Conservation (phyloP, 2,888 invertebrate species). For the Sesia bembeciformis region DNA sequence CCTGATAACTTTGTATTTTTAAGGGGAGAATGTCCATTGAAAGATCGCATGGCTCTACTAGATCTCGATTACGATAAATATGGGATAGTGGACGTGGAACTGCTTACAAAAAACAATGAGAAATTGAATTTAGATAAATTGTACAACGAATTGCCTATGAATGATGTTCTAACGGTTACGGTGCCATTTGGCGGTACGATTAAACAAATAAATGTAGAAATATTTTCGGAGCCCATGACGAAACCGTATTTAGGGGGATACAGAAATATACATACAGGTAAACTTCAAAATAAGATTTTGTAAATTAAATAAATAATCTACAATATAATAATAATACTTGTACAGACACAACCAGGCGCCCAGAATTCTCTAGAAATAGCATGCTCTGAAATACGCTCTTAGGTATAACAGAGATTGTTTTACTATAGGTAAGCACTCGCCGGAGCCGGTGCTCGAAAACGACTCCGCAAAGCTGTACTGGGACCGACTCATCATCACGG, state of each 20-base stretch:
- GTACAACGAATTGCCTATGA: slow-evolving; percentile 53
- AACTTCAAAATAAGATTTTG: neutral
- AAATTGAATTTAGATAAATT: slow-evolving; percentile 53
- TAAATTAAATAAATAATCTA: neutral
- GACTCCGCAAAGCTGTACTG: too few species aligned
- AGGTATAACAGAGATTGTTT: too few species aligned
- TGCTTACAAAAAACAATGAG: slow-evolving; percentile 52
- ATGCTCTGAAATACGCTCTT: too few species aligned
- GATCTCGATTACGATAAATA: slow-evolving; percentile 65
- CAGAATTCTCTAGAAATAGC: neutral
- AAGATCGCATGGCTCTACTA: slow-evolving; percentile 53
- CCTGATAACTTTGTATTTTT: slow-evolving; percentile 62
- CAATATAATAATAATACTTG: neutral
- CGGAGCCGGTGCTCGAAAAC: too few species aligned
- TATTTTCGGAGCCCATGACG: slow-evolving; percentile 63
- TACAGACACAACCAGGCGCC: neutral
- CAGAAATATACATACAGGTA: slow-evolving; percentile 79
- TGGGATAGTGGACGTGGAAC: slow-evolving; percentile 60
- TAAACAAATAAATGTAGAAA: slow-evolving; percentile 63
- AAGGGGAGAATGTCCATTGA: slow-evolving; percentile 52
- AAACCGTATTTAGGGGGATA: slow-evolving; percentile 91
- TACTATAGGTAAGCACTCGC: too few species aligned
- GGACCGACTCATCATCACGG: too few species aligned
- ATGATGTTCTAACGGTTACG: slow-evolving; percentile 58
- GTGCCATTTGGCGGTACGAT: slow-evolving; percentile 50